Percentiles rank a stretch among this genome's conserved stretches.
Evolutionary conservation across 2,888 invertebrate genomes (phyloP).

Genomic region (Himalopsyche tibetana): DNA sequence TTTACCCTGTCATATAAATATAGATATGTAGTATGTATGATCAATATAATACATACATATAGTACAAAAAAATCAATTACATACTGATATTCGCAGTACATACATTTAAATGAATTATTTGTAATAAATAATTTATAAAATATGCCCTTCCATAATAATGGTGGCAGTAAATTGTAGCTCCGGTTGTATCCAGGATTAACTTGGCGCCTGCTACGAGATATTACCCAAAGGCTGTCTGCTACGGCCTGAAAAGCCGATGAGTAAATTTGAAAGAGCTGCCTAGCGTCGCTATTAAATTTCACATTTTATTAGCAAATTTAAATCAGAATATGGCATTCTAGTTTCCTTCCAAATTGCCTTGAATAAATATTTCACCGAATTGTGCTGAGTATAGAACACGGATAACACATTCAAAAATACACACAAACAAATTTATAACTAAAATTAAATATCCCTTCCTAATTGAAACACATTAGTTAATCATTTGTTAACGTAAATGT

Average conservation of each 20-base stretch:
- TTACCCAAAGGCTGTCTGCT: conserved; percentile 29
- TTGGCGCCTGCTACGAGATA: conserved; percentile 51
- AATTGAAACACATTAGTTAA: too few relatives aligned
- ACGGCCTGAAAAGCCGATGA: conserved; percentile 37
- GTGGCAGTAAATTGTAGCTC: not conserved
- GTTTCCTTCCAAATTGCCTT: not conserved
- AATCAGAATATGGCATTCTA: conserved; percentile 27
- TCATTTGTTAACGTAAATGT: too few relatives aligned
- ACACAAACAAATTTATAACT: too few relatives aligned
- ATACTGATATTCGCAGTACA: too few relatives aligned
- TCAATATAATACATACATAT: too few relatives aligned
- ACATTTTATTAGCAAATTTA: conserved; percentile 37
- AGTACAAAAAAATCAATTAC: too few relatives aligned
- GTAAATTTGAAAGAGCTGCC: conserved; percentile 46
- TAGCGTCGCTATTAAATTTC: conserved; percentile 42
- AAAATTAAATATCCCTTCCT: too few relatives aligned
- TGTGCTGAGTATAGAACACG: not conserved
- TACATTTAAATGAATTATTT: too few relatives aligned
- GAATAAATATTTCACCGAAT: conserved; percentile 3
- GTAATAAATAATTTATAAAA: too few relatives aligned
- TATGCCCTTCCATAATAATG: too few relatives aligned
- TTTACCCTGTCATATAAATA: too few relatives aligned
- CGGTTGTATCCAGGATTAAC: conserved; percentile 52
- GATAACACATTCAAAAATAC: not conserved
- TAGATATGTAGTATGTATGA: too few relatives aligned